Evolutionary conservation across 2,113 vertebrate species (phyloP).

Genomic region (Pao palembangensis): DNA sequence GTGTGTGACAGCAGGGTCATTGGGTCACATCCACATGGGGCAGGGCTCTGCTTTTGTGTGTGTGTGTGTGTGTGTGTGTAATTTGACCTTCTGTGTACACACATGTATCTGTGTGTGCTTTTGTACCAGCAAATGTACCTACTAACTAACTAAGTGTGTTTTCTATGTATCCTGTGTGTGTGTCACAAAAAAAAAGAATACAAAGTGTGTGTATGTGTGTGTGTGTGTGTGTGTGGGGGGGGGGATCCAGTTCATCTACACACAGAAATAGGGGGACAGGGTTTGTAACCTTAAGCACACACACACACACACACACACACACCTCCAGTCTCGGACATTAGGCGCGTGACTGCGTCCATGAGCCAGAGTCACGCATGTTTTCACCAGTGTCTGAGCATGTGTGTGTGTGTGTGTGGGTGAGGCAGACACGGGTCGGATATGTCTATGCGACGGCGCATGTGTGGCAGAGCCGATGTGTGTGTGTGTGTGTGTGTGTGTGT

Average conservation of each 20-base stretch:
- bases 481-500: constrained; percentile 17
- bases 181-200: too few species aligned
- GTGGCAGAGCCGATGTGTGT: constrained; percentile 37
- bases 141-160: background rate
- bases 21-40: constrained; percentile 76
- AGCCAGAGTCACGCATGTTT: constrained; percentile 56
- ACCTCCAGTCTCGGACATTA: constrained; percentile 56
- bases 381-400: constrained; percentile 40
- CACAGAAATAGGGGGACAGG: constrained; percentile 20
- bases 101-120: constrained; percentile 20
- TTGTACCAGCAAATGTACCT: background rate
- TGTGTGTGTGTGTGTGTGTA: constrained; percentile 22
- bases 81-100: constrained; percentile 51
- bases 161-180: background rate
- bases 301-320: constrained; percentile 17
- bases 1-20: constrained; percentile 76
- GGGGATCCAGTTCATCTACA: constrained; percentile 4
- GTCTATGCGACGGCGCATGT: background rate
- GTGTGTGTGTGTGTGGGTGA: constrained; percentile 40
- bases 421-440: constrained; percentile 13
- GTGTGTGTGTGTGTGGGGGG: too few species aligned
- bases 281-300: constrained; percentile 26
- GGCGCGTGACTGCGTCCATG: constrained; percentile 51
- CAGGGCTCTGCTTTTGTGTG: constrained; percentile 37
- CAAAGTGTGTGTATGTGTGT: background rate